Base-by-base conservation (phyloP, 2,797 vertebrate genomes). In the Crotalus adamanteus region DNA sequence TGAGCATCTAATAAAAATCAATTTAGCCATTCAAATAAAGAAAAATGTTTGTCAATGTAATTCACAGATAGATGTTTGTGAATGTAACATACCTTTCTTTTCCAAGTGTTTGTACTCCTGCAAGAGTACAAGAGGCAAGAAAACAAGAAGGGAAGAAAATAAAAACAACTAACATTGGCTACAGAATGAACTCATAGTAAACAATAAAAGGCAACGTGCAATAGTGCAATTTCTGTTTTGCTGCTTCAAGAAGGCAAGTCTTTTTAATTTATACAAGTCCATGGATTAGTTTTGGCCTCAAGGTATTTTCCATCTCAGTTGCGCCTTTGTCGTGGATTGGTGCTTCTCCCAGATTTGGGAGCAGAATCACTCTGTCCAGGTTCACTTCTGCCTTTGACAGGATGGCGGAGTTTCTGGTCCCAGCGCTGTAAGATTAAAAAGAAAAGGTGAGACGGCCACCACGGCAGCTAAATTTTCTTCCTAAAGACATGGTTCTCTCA, bases 151-250 rank as follows among this genome's bases (percentile, higher is more conserved):
- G 91, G 93, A 69, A 96, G 96, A 94, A 95, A 93, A 98, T 93
- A 98, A 97, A 97, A 97, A 98, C 98, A 97, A 97, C 97, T 98
- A 98, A 97, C 97, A 98, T 98, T 98, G 98, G 97, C 98, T 97
- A 98, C 96, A 98, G 95, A 97, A 96, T 94, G 94, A 97, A 95
- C 96, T 96, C 94, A 95, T 95, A 98, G 97, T 98, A 98, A 98
- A 98, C 97, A 98, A 98, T 97, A 98, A 96, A 98, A 97, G 96
- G 98, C 97, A 98, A 98, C 97, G 98, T 98, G 98, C 98, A 98
- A 99, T 99, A 98, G 99, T 99, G 99, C 99, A 99, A 99, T 98
- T 98, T 98, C 97, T 97, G 97, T 98, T 98, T 98, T 95, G 96
- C 97, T 97, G 97, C 97, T 97, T 96, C 97, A 96, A 95, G 94